These are phyloP conservation scores for Cephus nigrinus DNA, from an alignment of 2,888 invertebrate genomes.

Conservation along the genomic window DNA sequence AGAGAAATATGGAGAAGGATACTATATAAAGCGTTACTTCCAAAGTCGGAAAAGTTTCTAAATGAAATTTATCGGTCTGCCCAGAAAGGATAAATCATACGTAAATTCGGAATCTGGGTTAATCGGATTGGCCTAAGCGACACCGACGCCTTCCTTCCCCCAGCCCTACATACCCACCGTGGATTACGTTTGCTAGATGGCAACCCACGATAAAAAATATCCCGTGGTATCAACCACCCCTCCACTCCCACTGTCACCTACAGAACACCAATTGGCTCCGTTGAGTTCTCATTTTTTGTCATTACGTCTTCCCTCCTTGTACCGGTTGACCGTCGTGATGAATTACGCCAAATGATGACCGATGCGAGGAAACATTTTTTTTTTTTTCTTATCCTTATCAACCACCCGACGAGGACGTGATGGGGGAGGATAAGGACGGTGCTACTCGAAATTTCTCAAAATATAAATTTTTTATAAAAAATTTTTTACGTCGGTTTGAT, in stretches of 20 bases:
- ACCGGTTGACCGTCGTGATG: background rate
- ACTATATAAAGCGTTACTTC: background rate
- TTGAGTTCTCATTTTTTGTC: conserved; percentile 10
- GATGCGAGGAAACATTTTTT: background rate
- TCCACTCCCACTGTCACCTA: background rate
- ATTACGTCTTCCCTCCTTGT: background rate
- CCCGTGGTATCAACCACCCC: background rate
- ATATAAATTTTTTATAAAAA: background rate
- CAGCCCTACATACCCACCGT: background rate
- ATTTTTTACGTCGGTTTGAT: background rate
- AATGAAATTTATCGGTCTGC: background rate
- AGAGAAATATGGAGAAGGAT: background rate
- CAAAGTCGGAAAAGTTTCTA: background rate
- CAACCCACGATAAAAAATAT: background rate
- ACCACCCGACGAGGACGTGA: background rate
- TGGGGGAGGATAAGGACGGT: background rate
- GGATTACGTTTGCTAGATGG: background rate
- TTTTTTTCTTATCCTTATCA: background rate
- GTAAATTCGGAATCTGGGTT: conserved; percentile 15
- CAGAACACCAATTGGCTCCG: conserved; percentile 1
- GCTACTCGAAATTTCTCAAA: background rate
- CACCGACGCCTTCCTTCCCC: background rate
- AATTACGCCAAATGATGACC: background rate
- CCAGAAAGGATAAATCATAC: background rate
- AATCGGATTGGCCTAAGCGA: conserved; percentile 17